phyloP scores from a whole-genome alignment of 2,797 vertebrate species.

The Bradypus variegatus region DNA sequence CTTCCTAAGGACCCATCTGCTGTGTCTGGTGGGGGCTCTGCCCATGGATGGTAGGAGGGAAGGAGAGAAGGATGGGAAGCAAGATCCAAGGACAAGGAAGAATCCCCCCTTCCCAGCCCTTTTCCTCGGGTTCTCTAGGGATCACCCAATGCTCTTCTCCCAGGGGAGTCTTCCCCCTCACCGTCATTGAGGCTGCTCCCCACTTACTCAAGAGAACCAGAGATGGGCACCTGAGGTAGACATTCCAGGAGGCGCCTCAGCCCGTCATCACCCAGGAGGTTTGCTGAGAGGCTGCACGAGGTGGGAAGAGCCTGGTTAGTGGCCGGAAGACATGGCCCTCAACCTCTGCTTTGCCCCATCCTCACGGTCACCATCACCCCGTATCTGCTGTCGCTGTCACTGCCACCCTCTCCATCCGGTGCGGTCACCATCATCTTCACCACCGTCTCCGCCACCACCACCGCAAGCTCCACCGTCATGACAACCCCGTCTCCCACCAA shows the following conservation, averaged over 20 bases:
- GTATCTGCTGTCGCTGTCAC: no score
- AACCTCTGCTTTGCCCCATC: background rate
- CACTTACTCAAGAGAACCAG: slow-evolving; percentile 80
- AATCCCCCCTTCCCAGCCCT: background rate
- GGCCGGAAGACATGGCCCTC: background rate
- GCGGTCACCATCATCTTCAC: background rate
- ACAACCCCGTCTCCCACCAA: no score
- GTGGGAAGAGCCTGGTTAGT: background rate
- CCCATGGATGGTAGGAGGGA: background rate
- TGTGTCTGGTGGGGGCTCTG: background rate
- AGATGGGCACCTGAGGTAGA: slow-evolving; percentile 72
- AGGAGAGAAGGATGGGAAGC: background rate
- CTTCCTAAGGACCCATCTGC: background rate
- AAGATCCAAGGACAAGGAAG: background rate
- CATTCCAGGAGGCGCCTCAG: slow-evolving; percentile 73
- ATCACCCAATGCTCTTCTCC: background rate
- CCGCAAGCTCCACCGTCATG: background rate
- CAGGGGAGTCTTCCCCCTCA: no score
- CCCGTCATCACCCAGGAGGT: slow-evolving; percentile 77
- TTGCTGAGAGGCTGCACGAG: slow-evolving; percentile 81
- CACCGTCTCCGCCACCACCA: background rate
- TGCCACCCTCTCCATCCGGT: background rate
- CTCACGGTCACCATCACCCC: background rate
- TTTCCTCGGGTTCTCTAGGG: background rate
- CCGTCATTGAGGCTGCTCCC: background rate